Evolutionary conservation across 2,888 invertebrate genomes (phyloP).

Genomic region (Sarcophaga caerulescens): DNA sequence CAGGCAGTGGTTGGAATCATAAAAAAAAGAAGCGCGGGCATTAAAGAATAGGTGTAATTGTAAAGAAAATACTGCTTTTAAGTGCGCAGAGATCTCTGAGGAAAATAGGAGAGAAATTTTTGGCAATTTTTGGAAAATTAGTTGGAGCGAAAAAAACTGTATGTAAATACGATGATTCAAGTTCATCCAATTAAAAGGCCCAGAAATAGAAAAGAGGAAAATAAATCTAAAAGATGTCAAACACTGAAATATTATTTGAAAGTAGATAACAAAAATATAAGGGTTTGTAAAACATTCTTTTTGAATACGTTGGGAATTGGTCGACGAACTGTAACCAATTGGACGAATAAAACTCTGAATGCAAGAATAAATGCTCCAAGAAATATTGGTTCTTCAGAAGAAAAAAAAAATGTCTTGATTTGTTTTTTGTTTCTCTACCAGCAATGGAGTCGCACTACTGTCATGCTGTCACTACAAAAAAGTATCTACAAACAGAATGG

Average conservation of each 20-base stretch:
- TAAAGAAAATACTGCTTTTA: too few relatives aligned
- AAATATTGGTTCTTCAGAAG: constrained; percentile 37
- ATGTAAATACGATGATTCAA: constrained; percentile 21
- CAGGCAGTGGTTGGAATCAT: too few relatives aligned
- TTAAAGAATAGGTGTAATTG: too few relatives aligned
- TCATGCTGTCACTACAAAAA: too few relatives aligned
- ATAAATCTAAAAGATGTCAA: constrained; percentile 37
- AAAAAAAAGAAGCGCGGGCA: too few relatives aligned
- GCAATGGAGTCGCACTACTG: too few relatives aligned
- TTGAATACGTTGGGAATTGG: constrained; percentile 49
- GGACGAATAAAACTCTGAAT: constrained; percentile 32
- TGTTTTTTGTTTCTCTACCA: too few relatives aligned
- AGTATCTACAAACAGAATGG: too few relatives aligned
- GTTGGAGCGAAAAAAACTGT: constrained; percentile 27
- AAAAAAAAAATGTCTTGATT: too few relatives aligned
- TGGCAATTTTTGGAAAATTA: constrained; percentile 25
- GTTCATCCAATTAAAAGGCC: constrained; percentile 15
- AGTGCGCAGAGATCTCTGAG: constrained; percentile 38
- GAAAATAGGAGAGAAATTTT: constrained; percentile 35
- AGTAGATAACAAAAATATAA: constrained; percentile 47
- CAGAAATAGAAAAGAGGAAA: constrained; percentile 24
- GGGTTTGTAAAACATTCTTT: constrained; percentile 45
- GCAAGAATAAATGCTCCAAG: constrained; percentile 29
- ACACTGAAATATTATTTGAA: too few relatives aligned
- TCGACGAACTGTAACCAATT: constrained; percentile 34